These are phyloP conservation scores for Drosophila barbarae DNA, from an alignment of 2,888 invertebrate species.

Conservation along the genomic window DNA sequence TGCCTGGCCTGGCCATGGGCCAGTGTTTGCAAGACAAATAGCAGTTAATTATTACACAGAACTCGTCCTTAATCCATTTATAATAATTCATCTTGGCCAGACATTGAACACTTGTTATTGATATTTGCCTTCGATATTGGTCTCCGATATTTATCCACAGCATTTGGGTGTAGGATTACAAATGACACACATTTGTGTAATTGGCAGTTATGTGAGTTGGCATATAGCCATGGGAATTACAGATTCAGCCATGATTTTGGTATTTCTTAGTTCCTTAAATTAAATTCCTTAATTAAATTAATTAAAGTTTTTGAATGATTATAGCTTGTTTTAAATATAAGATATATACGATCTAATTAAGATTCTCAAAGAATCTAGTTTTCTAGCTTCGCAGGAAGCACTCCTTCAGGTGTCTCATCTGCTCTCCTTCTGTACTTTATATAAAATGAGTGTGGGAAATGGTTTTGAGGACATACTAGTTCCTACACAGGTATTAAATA, in stretches of 20 bases:
- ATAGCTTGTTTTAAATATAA: neutral
- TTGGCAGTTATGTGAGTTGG: conserved; percentile 6
- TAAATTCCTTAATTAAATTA: neutral
- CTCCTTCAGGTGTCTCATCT: neutral
- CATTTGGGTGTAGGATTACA: conserved; percentile 11
- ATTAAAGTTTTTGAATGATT: neutral
- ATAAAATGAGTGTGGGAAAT: neutral
- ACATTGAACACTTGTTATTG: conserved; percentile 32
- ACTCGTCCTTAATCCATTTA: conserved; percentile 44
- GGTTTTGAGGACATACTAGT: neutral
- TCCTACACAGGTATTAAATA: neutral
- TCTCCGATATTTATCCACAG: conserved; percentile 12
- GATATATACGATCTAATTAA: neutral
- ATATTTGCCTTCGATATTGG: conserved; percentile 22
- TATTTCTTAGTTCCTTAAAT: too few relatives aligned
- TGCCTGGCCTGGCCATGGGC: conserved; percentile 22
- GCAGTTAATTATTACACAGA: conserved; percentile 53
- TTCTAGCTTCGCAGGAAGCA: neutral
- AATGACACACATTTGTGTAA: conserved; percentile 10
- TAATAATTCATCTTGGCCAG: conserved; percentile 36
- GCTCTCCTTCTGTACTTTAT: neutral
- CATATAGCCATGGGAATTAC: neutral
- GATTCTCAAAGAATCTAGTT: neutral
- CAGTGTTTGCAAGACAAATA: conserved; percentile 48
- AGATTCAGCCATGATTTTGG: neutral